Percentiles rank a stretch among this genome's conserved stretches.
Conservation (phyloP, 2,797 vertebrate genomes). For the Pogoniulus pusillus region DNA sequence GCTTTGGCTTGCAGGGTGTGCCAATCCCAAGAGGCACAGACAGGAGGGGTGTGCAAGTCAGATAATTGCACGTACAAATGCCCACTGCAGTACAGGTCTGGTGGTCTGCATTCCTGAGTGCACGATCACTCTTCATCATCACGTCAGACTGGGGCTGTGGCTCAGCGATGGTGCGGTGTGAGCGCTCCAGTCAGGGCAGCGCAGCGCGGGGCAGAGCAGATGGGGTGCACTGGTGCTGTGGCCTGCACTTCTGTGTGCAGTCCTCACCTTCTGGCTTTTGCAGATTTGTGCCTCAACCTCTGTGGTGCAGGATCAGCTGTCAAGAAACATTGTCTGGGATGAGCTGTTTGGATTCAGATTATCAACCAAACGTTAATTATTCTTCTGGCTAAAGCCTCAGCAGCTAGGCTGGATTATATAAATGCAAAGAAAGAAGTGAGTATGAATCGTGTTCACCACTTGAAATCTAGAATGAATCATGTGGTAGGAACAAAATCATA, state of each 20-base stretch:
- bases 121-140: rapidly evolving
- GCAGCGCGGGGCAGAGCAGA: background rate
- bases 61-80: background rate
- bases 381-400: constrained; percentile 47
- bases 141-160: rapidly evolving
- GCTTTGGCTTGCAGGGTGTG: background rate
- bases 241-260: background rate
- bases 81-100: background rate
- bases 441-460: background rate
- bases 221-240: rapidly evolving
- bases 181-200: rapidly evolving
- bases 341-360: constrained; percentile 58
- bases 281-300: constrained; percentile 30
- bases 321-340: constrained; percentile 50
- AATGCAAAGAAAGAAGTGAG: constrained; percentile 22
- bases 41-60: background rate
- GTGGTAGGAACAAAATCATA: constrained; percentile 16
- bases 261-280: background rate
- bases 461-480: constrained; percentile 19
- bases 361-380: constrained; percentile 64
- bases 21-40: background rate
- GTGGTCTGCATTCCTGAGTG: background rate
- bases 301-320: constrained; percentile 8
- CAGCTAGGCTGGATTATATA: constrained; percentile 30
- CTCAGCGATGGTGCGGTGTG: background rate